Evolutionary conservation across 2,113 vertebrate genomes (phyloP), one percentile per base, ranked within the genome.

Genomic region (Melanostigma gelatinosum): DNA sequence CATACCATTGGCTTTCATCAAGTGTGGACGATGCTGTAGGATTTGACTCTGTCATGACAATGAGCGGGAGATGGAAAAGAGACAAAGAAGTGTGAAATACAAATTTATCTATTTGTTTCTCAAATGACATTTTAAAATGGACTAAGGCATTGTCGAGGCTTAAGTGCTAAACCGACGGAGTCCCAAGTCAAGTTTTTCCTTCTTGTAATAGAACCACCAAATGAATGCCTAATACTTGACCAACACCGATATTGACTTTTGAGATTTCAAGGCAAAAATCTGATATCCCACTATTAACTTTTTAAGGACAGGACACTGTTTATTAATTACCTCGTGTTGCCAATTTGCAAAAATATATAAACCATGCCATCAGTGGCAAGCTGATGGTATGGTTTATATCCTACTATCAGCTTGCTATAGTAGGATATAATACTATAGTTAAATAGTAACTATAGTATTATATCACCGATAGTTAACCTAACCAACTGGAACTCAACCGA

Each of bases 1-100:
- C 57, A 74, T 70, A 75, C 22, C 42, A n/a, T 60, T 54, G 55
- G 58, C 34, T 8, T 3, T 77, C 58, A 69, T 67, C 38, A 85
- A 9, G 1, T 75, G 81, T 75, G 42, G 12, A 75, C 66, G 5
- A 50, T 36, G 11, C 10, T 29, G 29, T 52, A 27, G 52, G 58
- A 15, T 36, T 40, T 64, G 36, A 77, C 3, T 54, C 3, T 70
- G 0, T 40, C 22, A 70, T 0, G 1, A 38, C 36, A 61, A 0
- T 64, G 40, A 58, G 62, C 61, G 61, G 42, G 40, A 71, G 32
- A 52, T 34, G 8, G 10, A 29, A 18, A 55, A 24, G 27, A 68
- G 12, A 48, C 24, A 8, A 52, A 58, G 6, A 24, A n/a, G 16
- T 29, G 36, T 52, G 50, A 58, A 75, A 46, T 18, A 36, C 42